phyloP scores from a whole-genome alignment of 2,113 vertebrate genomes.

The Gambusia affinis region DNA sequence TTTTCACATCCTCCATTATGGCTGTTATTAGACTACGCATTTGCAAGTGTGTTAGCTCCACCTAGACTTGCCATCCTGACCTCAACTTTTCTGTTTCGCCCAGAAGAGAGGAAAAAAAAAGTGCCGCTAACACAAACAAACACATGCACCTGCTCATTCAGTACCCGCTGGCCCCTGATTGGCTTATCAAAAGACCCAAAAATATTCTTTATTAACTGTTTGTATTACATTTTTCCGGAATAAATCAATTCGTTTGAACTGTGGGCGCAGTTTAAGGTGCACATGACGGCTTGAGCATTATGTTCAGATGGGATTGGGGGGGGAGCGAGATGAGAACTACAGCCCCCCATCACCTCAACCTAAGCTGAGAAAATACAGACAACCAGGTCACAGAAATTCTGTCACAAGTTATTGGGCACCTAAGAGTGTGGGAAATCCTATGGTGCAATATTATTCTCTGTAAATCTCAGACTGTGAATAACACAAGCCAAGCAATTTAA shows the following conservation, averaged over 20 bases:
- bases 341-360: slow-evolving; percentile 66
- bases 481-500: slow-evolving; percentile 83
- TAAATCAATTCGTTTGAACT: slow-evolving; percentile 38
- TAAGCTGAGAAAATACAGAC: slow-evolving; percentile 72
- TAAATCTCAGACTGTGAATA: slow-evolving; percentile 84
- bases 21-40: slow-evolving; percentile 47
- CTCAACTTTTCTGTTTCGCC: slow-evolving; percentile 9
- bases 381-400: slow-evolving; percentile 66
- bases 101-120: background rate
- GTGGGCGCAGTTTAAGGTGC: slow-evolving; percentile 27
- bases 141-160: slow-evolving; percentile 15
- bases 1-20: slow-evolving; percentile 52
- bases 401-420: slow-evolving; percentile 81
- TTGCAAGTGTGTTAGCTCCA: slow-evolving; percentile 30
- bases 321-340: slow-evolving; percentile 48
- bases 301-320: slow-evolving; percentile 27
- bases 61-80: slow-evolving; percentile 22
- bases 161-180: slow-evolving; percentile 6
- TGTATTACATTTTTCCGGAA: slow-evolving; percentile 20
- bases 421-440: slow-evolving; percentile 81
- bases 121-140: slow-evolving; percentile 30
- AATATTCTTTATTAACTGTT: slow-evolving; percentile 34
- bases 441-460: slow-evolving; percentile 78
- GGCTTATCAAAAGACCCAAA: slow-evolving; percentile 25
- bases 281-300: slow-evolving; percentile 36